Base-by-base conservation (phyloP, 2,888 invertebrate genomes). In the Sericinus montela region DNA sequence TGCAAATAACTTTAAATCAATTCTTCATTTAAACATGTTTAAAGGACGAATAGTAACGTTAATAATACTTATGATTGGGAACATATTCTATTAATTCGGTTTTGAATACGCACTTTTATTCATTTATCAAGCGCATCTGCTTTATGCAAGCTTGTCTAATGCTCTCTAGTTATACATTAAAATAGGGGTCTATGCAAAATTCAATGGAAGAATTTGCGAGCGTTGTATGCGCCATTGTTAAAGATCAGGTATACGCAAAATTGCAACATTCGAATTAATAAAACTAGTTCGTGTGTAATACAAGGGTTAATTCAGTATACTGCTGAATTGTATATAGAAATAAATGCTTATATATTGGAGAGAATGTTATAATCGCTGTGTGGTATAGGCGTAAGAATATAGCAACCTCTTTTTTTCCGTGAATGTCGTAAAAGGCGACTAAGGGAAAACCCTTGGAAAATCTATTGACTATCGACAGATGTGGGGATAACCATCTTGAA, bases 211-310 rank as follows among this genome's bases (percentile, higher is more conserved):
- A 76, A 68, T 69, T 70, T 54, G 66, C 67, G 65, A 63, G 54
- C 49, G 47, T 53, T 53, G 54, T 54, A 57, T 52, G 57, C 63
- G 66, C 82, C 55, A 78, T 84, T 85, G 81, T 85, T 63, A 72
- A 70, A 72, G 67, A 72, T 76, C 88, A 88, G 87, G 87, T 87
- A 85, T 70, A 80, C 75, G 75, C 73, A 75, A 83, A 79, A 86
- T 80, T 65, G 88, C 83, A 80, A 88, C 88, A 85, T 86, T 87
- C 82, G 85, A 85, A 88, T 88, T 85, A 80, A 80, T 81, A 79
- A 80, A 81, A 80, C 72, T 78, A 69, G 78, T 74, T 51, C 71
- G 67, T 67, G 67, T 64, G 69, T 69, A 63, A 69, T 63, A 72
- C 55, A 80, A 83, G 87, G 86, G 84, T 86, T 84, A 75, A 68